Evolutionary conservation across 2,113 vertebrate genomes (phyloP).

Genomic region (Eclectus roratus): DNA sequence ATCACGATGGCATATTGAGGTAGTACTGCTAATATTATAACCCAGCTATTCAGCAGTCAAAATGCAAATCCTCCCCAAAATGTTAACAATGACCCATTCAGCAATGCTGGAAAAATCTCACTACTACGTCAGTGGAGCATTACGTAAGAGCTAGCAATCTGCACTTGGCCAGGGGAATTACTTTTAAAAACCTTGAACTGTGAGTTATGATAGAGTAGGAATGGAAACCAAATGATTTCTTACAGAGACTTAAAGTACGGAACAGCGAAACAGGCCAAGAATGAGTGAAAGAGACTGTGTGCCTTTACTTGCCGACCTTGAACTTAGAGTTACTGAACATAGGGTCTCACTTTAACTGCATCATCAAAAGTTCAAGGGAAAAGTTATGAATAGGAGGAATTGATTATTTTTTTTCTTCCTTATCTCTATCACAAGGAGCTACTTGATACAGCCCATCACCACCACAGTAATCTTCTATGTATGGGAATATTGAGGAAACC

Average conservation of each 20-base stretch:
- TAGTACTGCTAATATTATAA: neutral
- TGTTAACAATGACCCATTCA: conserved; percentile 20
- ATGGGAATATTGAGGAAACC: neutral
- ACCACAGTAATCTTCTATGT: neutral
- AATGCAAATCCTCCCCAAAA: neutral
- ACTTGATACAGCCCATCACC: neutral
- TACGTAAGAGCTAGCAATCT: neutral
- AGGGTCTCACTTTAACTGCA: neutral
- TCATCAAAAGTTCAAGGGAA: neutral
- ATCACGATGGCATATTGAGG: neutral
- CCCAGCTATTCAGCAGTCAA: neutral
- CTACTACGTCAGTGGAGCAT: neutral
- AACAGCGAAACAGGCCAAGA: neutral
- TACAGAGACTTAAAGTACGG: neutral
- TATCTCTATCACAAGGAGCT: neutral
- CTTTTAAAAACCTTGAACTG: conserved; percentile 14
- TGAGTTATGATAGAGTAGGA: neutral
- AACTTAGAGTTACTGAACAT: neutral
- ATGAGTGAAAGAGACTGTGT: neutral
- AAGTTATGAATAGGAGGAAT: neutral
- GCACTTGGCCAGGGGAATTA: neutral
- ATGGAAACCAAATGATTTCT: conserved; percentile 27
- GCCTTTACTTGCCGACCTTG: neutral
- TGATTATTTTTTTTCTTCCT: neutral
- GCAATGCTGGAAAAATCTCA: neutral